phyloP scores from a whole-genome alignment of 2,113 vertebrate genomes.

The Penelope pileata region DNA sequence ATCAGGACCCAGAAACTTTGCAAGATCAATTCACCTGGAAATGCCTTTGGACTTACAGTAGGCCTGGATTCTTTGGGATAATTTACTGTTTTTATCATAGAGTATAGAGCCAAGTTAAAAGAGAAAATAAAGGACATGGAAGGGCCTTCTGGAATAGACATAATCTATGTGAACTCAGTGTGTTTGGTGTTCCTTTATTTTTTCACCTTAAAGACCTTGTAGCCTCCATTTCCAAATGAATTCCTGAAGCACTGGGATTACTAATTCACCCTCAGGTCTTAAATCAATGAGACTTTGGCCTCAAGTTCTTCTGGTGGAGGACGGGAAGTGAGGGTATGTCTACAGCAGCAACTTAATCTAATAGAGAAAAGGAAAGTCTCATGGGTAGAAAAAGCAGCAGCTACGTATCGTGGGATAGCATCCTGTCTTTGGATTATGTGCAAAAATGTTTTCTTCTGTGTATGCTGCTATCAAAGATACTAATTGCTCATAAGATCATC shows the following conservation, averaged over 20 bases:
- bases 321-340: not conserved
- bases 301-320: not conserved
- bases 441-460: not conserved
- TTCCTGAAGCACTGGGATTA: not conserved
- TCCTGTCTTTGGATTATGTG: not conserved
- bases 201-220: not conserved
- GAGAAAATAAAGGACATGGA: slow-evolving; percentile 28
- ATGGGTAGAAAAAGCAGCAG: not conserved
- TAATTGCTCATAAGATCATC: not conserved
- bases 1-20: not conserved
- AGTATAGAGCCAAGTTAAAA: not conserved
- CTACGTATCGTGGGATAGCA: not conserved
- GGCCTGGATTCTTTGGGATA: not conserved
- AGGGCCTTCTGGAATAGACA: not conserved
- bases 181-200: not conserved
- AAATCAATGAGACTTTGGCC: not conserved
- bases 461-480: not conserved
- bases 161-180: not conserved
- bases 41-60: not conserved
- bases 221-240: not conserved
- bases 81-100: not conserved
- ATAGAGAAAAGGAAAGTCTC: not conserved
- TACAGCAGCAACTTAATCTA: not conserved
- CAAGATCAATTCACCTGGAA: not conserved
- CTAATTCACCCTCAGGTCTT: not conserved